A percentile compares a stretch with the other conserved stretches of the same genome.
Evolutionary conservation across 2,113 vertebrate genomes (phyloP).

Genomic region (Phalacrocorax aristotelis): DNA sequence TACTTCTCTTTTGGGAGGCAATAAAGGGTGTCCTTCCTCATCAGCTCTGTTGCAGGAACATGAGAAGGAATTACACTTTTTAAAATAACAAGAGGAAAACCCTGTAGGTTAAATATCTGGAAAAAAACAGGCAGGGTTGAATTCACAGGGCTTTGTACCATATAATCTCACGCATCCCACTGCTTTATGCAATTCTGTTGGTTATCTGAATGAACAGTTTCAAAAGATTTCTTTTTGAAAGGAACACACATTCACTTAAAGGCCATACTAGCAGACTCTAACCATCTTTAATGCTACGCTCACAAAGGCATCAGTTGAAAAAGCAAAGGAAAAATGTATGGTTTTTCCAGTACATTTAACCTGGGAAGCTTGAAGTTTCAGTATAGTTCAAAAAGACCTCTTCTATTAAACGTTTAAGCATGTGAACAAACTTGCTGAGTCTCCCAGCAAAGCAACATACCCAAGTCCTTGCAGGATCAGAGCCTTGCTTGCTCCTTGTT

Average conservation of each 20-base stretch:
- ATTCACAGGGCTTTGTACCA: background rate
- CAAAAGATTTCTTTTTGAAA: background rate
- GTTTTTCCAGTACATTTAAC: background rate
- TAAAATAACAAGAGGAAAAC: background rate
- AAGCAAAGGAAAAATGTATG: background rate
- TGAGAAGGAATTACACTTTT: slow-evolving; percentile 38
- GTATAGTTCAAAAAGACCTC: background rate
- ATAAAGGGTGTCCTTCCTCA: background rate
- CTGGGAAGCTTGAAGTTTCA: background rate
- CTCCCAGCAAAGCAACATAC: background rate
- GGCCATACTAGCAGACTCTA: background rate
- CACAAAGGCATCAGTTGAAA: background rate
- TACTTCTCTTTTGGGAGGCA: background rate
- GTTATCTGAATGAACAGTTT: background rate
- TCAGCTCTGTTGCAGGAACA: slow-evolving; percentile 16
- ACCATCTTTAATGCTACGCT: background rate
- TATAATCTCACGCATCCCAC: background rate
- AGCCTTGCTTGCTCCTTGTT: background rate
- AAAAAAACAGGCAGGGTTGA: background rate
- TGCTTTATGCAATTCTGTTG: background rate
- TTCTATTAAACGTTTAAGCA: background rate
- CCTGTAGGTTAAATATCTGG: background rate
- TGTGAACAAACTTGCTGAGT: background rate
- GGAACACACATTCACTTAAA: background rate
- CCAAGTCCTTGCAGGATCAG: background rate